Evolutionary conservation across 2,797 vertebrate species (phyloP).

Genomic region (Artibeus lituratus): DNA sequence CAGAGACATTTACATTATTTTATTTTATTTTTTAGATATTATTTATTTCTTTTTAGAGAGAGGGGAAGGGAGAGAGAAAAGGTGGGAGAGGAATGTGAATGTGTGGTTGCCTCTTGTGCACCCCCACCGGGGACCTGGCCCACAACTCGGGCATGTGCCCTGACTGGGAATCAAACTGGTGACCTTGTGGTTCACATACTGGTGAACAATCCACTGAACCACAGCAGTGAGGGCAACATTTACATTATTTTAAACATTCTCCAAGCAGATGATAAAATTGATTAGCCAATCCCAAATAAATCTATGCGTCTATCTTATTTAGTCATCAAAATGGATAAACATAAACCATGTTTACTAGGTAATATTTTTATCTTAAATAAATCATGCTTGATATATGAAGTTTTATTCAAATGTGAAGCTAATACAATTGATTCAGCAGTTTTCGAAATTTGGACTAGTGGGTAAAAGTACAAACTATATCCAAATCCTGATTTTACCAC

Average conservation of each 20-base stretch:
- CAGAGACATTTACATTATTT: not conserved
- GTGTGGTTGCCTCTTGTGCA: too few relatives aligned
- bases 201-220: too few relatives aligned
- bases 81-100: too few relatives aligned
- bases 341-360: not conserved
- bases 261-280: not conserved
- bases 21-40: not conserved
- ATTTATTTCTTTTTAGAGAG: too few relatives aligned
- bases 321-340: not conserved
- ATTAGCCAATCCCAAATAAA: not conserved
- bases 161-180: too few relatives aligned
- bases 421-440: not conserved
- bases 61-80: too few relatives aligned
- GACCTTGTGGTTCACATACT: too few relatives aligned
- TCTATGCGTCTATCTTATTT: not conserved
- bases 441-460: not conserved
- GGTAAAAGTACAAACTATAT: not conserved
- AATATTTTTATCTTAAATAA: not conserved
- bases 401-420: not conserved
- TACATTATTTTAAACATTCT: not conserved
- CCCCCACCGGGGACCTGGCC: too few relatives aligned
- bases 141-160: too few relatives aligned
- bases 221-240: not conserved
- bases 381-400: not conserved
- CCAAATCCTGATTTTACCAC: not conserved